Conservation (phyloP, 2,888 invertebrate genomes). For the Drosophila antonietae region DNA sequence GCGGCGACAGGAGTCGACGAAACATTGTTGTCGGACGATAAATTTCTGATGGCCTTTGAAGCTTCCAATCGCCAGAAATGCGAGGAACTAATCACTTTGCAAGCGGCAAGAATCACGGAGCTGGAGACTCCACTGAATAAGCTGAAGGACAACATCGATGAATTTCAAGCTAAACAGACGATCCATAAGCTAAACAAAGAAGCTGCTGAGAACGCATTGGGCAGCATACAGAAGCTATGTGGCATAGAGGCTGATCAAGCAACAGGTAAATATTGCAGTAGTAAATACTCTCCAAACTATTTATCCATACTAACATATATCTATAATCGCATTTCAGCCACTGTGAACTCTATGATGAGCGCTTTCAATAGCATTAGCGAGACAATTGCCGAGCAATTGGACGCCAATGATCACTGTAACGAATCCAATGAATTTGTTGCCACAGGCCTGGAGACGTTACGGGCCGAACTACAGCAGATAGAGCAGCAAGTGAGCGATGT, state of each 20-base stretch:
- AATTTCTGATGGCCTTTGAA: constrained; percentile 66
- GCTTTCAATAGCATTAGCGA: constrained; percentile 73
- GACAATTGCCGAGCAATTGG: constrained; percentile 71
- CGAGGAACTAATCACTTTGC: constrained; percentile 45
- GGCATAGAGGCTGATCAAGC: constrained; percentile 17
- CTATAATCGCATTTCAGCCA: constrained; percentile 20
- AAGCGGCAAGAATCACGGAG: constrained; percentile 33
- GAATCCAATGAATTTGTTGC: constrained; percentile 71
- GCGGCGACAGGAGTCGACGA: constrained; percentile 38
- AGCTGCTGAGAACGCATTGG: constrained; percentile 63
- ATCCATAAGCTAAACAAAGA: constrained; percentile 72
- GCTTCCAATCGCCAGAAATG: constrained; percentile 56
- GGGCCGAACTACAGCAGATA: constrained; percentile 69
- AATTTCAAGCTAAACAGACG: constrained; percentile 71
- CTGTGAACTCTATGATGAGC: constrained; percentile 64
- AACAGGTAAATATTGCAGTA: constrained; percentile 17
- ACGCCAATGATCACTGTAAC: constrained; percentile 67
- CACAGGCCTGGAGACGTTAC: constrained; percentile 63
- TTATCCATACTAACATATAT: not conserved
- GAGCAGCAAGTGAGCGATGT: constrained; percentile 73
- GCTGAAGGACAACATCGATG: constrained; percentile 75
- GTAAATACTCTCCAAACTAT: not conserved
- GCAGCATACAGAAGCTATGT: constrained; percentile 47
- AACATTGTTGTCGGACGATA: constrained; percentile 52
- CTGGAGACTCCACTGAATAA: constrained; percentile 60